Conservation (phyloP, 2,888 invertebrate species). For the Scaptomyza tumidula region DNA sequence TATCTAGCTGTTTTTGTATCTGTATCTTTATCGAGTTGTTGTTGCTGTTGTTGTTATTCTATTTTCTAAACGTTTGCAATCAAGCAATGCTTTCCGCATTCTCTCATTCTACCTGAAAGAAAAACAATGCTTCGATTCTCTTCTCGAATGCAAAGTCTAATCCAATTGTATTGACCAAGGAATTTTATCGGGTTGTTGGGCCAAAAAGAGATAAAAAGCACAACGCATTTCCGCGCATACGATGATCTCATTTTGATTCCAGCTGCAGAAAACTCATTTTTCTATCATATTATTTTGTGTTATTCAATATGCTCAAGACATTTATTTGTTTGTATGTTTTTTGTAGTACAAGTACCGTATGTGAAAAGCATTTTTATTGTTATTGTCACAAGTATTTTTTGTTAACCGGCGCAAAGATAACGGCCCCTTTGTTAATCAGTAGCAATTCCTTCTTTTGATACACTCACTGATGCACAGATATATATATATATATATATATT, state of each 20-base stretch:
- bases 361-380: slow-evolving; percentile 10
- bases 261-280: slow-evolving; percentile 59
- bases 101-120: slow-evolving; percentile 22
- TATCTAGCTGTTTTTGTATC: slow-evolving; percentile 8
- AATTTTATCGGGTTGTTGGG: background rate
- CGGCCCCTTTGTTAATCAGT: background rate
- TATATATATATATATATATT: too few relatives aligned
- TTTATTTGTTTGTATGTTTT: background rate
- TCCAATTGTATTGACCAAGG: background rate
- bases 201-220: background rate
- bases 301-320: slow-evolving; percentile 3
- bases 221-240: slow-evolving; percentile 1
- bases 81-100: slow-evolving; percentile 65
- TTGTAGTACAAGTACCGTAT: slow-evolving; percentile 7
- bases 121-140: slow-evolving; percentile 7
- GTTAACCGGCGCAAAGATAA: slow-evolving; percentile 22
- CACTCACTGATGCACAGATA: slow-evolving; percentile 11
- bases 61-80: slow-evolving; percentile 52
- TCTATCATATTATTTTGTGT: background rate
- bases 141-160: background rate
- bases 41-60: slow-evolving; percentile 16
- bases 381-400: slow-evolving; percentile 13
- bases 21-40: background rate
- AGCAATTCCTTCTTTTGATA: background rate
- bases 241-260: slow-evolving; percentile 59